Evolutionary conservation across 30 jellyfish, hydroid and myxozoan species (phyloP).

Genomic region (Rhopilema esculentum): DNA sequence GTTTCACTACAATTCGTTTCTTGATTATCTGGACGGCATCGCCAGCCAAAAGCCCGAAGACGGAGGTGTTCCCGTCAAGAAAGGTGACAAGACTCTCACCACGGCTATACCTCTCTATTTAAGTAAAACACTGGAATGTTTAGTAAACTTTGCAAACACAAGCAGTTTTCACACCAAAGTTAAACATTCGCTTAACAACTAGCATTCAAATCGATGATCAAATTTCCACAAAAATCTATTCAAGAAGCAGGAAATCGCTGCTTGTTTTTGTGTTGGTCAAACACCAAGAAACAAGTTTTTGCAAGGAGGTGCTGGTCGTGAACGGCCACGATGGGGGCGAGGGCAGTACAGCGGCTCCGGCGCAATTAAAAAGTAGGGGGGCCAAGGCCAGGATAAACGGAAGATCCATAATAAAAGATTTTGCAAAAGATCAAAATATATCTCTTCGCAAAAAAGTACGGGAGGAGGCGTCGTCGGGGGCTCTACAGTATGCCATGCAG

Average conservation of each 20-base stretch:
- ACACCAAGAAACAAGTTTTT: not conserved
- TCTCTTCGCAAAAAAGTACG: no score
- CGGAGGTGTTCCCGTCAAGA: not conserved
- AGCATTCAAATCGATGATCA: not conserved
- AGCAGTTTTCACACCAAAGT: not conserved
- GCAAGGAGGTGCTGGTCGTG: not conserved
- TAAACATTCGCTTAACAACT: not conserved
- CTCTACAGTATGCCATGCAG: no score
- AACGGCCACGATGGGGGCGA: no score
- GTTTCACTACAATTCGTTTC: not conserved
- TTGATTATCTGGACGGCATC: not conserved
- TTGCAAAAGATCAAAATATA: no score
- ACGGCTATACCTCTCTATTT: not conserved
- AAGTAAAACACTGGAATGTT: not conserved
- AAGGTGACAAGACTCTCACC: not conserved
- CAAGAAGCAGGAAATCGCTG: not conserved
- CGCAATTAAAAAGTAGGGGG: no score
- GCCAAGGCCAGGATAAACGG: no score
- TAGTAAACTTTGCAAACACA: not conserved
- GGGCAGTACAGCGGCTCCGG: no score
- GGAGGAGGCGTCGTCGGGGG: no score
- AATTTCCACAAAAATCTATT: not conserved
- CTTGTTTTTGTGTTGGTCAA: not conserved
- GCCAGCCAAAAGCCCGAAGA: not conserved
- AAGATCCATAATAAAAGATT: no score